A percentile compares a stretch with the other conserved stretches of the same genome.
phyloP scores from a whole-genome alignment of 2,888 invertebrate genomes.

The Lasius fuliginosus region DNA sequence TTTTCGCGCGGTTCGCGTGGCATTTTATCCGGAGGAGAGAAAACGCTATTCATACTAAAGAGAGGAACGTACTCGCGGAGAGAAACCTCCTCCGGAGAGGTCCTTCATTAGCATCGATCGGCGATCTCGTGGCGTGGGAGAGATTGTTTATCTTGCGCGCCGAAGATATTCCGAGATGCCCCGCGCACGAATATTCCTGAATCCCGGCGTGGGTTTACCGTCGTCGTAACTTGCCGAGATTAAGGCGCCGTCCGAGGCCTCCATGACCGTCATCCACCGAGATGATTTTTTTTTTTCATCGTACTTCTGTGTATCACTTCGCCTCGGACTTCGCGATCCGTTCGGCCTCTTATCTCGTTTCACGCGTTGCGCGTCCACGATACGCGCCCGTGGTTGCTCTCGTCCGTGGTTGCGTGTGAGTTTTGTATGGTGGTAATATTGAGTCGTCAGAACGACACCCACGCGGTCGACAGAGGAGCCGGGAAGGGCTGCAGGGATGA shows the following conservation, averaged over 20 bases:
- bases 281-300: slow-evolving; percentile 20
- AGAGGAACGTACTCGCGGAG: not conserved
- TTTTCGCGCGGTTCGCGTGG: slow-evolving; percentile 60
- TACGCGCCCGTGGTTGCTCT: slow-evolving; percentile 25
- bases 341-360: slow-evolving; percentile 52
- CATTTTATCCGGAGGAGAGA: slow-evolving; percentile 3
- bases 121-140: slow-evolving; percentile 75
- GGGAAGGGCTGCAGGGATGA: slow-evolving; percentile 45
- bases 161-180: slow-evolving; percentile 31
- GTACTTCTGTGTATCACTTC: slow-evolving; percentile 31
- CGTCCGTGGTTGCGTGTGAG: slow-evolving; percentile 50
- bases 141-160: slow-evolving; percentile 80
- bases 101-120: slow-evolving; percentile 83
- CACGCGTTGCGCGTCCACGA: slow-evolving; percentile 29
- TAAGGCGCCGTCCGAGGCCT: slow-evolving; percentile 47
- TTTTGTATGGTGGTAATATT: slow-evolving; percentile 70
- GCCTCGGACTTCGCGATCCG: slow-evolving; percentile 16
- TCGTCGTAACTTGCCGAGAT: slow-evolving; percentile 61
- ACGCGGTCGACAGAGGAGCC: slow-evolving; percentile 56
- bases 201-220: slow-evolving; percentile 56
- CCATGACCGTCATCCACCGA: slow-evolving; percentile 19
- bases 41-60: not conserved
- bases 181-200: slow-evolving; percentile 62
- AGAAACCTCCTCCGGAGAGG: slow-evolving; percentile 55
- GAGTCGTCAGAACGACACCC: slow-evolving; percentile 76